phyloP scores from a whole-genome alignment of 1,140 invertebrate species.

The Aphaenogaster ashmeadi region DNA sequence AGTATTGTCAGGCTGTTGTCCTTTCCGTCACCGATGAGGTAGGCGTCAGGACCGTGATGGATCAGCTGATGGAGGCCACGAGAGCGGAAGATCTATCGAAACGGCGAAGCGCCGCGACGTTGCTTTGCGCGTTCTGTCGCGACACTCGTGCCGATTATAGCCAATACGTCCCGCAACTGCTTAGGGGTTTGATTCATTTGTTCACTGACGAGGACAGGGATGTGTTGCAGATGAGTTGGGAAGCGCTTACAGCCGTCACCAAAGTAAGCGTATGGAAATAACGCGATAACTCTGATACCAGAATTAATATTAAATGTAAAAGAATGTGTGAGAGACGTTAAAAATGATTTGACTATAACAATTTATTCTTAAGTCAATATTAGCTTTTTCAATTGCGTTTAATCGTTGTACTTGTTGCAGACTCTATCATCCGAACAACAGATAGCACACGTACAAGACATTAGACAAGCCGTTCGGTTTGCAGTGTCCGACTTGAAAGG shows the following conservation, averaged over 20 bases:
- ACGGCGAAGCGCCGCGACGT: constrained; percentile 93
- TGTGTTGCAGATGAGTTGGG: constrained; percentile 95
- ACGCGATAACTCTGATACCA: background rate
- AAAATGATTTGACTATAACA: background rate
- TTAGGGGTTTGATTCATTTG: constrained; percentile 95
- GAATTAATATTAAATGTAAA: background rate
- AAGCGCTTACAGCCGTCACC: constrained; percentile 96
- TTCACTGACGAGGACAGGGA: constrained; percentile 94
- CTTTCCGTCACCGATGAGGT: constrained; percentile 95
- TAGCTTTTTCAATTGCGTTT: constrained; percentile 1
- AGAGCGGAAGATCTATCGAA: constrained; percentile 90
- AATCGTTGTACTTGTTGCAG: constrained; percentile 81
- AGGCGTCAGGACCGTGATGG: constrained; percentile 95
- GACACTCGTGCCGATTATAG: constrained; percentile 95
- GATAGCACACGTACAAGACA: constrained; percentile 94
- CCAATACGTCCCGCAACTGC: constrained; percentile 95
- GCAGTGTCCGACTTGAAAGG: constrained; percentile 95
- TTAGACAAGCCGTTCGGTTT: constrained; percentile 96
- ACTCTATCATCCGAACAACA: constrained; percentile 94
- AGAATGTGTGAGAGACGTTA: background rate
- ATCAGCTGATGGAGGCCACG: constrained; percentile 95
- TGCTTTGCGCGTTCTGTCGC: constrained; percentile 96
- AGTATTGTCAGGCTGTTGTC: constrained; percentile 97
- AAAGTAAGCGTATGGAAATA: constrained; percentile 88
- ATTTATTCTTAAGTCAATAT: background rate